Evolutionary conservation across 2,888 invertebrate genomes (phyloP).

Genomic region (Luperina testacea): DNA sequence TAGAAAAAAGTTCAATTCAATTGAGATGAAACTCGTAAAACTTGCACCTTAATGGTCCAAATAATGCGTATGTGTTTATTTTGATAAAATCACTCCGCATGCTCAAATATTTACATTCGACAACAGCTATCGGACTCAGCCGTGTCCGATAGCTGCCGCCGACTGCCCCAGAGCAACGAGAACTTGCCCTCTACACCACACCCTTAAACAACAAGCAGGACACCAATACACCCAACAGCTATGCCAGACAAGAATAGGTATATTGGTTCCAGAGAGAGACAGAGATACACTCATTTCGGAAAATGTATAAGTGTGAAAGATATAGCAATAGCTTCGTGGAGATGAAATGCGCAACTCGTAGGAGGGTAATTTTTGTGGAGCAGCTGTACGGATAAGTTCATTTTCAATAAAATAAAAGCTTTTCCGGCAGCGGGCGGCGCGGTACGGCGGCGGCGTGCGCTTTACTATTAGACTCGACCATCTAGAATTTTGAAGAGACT

Average conservation of each 20-base stretch:
- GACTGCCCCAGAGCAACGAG: conserved; percentile 54
- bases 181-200: conserved; percentile 56
- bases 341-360: conserved; percentile 74
- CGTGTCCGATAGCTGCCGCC: conserved; percentile 3
- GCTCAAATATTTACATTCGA: conserved; percentile 65
- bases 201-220: conserved; percentile 58
- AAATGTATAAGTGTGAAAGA: conserved; percentile 63
- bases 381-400: conserved; percentile 76
- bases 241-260: conserved; percentile 61
- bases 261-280: conserved; percentile 45
- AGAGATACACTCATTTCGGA: conserved; percentile 17
- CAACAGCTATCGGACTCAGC: conserved; percentile 58
- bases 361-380: conserved; percentile 72
- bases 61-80: conserved; percentile 23
- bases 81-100: conserved; percentile 59
- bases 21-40: neutral
- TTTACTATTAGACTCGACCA: conserved; percentile 51
- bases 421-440: conserved; percentile 54
- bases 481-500: conserved; percentile 50
- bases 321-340: conserved; percentile 59
- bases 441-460: conserved; percentile 13
- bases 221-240: conserved; percentile 41
- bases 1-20: neutral
- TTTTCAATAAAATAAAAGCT: conserved; percentile 79
- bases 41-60: neutral